Conservation (phyloP, 2,113 vertebrate species). For the Corvus cornix region DNA sequence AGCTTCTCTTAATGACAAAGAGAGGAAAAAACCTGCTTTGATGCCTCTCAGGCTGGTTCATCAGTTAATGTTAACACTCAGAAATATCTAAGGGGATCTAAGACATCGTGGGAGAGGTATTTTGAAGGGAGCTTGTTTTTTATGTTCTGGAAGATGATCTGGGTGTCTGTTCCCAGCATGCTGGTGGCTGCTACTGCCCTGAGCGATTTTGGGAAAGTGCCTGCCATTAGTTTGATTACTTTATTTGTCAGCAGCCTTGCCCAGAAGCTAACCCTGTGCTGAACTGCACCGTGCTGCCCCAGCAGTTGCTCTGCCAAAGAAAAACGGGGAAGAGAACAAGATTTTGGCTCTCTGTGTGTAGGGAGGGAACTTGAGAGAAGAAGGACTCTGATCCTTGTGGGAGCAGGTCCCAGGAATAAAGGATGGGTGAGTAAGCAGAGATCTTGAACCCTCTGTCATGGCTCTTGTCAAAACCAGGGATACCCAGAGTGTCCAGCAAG, state of each 20-base stretch:
- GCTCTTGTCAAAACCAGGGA: background rate
- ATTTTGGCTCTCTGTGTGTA: too few species aligned
- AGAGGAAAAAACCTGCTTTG: background rate
- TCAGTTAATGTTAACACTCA: slow-evolving; percentile 9
- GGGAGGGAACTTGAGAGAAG: background rate
- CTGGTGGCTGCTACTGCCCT: background rate
- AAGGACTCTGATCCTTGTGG: fast-evolving
- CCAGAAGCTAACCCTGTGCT: background rate
- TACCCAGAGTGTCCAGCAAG: background rate
- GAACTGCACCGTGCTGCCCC: background rate
- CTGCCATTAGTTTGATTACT: background rate
- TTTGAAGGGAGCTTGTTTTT: background rate
- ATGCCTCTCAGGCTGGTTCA: slow-evolving; percentile 2
- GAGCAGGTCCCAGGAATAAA: background rate
- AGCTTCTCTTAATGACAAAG: background rate
- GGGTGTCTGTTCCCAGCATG: background rate
- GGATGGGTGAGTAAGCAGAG: fast-evolving
- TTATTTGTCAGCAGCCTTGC: background rate
- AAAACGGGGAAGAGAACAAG: background rate
- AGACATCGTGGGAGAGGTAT: background rate
- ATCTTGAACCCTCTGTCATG: background rate
- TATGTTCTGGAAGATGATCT: background rate
- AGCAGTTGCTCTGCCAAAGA: background rate
- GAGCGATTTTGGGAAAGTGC: background rate
- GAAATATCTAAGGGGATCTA: slow-evolving; percentile 6